Base-by-base conservation (phyloP, 2,888 invertebrate species). In the Hirtodrosophila trivittata region DNA sequence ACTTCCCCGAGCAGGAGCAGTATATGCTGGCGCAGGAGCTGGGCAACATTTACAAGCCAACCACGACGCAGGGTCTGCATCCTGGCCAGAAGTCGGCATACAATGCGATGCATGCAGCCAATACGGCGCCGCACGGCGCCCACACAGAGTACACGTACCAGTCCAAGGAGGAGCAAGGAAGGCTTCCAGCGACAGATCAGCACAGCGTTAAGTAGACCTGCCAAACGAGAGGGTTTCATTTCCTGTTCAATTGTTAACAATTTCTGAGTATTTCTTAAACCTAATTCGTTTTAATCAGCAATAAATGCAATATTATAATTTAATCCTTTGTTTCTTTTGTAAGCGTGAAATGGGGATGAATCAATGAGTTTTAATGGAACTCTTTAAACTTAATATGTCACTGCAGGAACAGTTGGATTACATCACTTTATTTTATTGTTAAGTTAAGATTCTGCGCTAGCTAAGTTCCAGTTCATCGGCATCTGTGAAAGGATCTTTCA, bases 1-100 rank as follows among this genome's bases (percentile, higher is more conserved):
- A 93, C 46, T 89, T 90, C 60, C 89, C 92, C 0, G 92, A 93
- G 68, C 89, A 89, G 64, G 92, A 92, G 52, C 91, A 92, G 35
- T 90, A 88, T 62, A 89, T 90, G 86, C 71, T 90, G 45, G 88
- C 92, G 3, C 91, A 92, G 57, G 90, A 89, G 25, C 49, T 90
- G 59, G 60, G 78, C 21, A 82, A 72, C 10, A 66, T 89, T 0
- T 89, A 88, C 58, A 89, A 87, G 38, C 68, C 87, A 1, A 69
- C 72, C 1, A 70, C 63, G 2, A 56, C 68, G 46, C 62, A 67
- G 3, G 33, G 41, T 3, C 32, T 77, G 8, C 65, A 72, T 10
- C 46, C 59, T 9, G 68, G 76, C 26, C 76, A 75, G 21, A 82
- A 83, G 43, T 30, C 67, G 1, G 77, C 77, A 9, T 89, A 89